These are phyloP conservation scores for Synanthedon formicaeformis DNA, from an alignment of 2,888 invertebrate genomes.

Conservation along the genomic window DNA sequence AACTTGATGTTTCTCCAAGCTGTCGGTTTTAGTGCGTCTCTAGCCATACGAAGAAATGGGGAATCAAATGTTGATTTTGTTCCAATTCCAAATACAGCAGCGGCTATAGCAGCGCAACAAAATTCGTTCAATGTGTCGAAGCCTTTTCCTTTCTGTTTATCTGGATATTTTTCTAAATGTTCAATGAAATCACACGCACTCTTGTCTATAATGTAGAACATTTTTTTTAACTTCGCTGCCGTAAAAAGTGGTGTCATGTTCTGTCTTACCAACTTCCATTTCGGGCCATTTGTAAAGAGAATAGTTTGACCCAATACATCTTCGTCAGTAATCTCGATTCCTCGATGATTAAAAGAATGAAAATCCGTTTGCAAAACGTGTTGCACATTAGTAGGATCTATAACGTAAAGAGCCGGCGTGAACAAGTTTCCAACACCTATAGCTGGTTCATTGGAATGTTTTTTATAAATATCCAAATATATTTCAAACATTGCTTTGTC, in stretches of 20 bases:
- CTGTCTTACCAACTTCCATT: conserved; percentile 44
- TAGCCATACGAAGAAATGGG: conserved; percentile 28
- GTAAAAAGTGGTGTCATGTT: conserved; percentile 45
- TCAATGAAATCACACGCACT: conserved; percentile 35
- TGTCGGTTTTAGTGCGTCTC: conserved; percentile 15
- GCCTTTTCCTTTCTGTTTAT: conserved; percentile 16
- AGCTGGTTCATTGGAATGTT: conserved; percentile 27
- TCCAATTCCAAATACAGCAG: conserved; percentile 46
- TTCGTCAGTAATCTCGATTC: conserved; percentile 17
- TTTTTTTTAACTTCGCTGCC: conserved; percentile 37
- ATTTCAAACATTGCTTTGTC: conserved; percentile 25
- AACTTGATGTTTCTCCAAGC: conserved; percentile 21
- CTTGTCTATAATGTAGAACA: conserved; percentile 42
- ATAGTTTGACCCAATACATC: conserved; percentile 32
- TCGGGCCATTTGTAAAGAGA: conserved; percentile 25
- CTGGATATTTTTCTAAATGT: conserved; percentile 23
- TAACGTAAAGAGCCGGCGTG: conserved; percentile 24
- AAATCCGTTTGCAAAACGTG: conserved; percentile 28
- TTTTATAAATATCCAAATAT: conserved; percentile 22
- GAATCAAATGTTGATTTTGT: conserved; percentile 35
- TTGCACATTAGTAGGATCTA: conserved; percentile 25
- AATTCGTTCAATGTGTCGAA: conserved; percentile 21
- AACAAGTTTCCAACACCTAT: conserved; percentile 25
- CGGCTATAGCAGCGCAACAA: conserved; percentile 33
- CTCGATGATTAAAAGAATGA: conserved; percentile 29